Conservation (phyloP, 1,140 invertebrate genomes). For the Cyrtorhinus lividipennis region DNA sequence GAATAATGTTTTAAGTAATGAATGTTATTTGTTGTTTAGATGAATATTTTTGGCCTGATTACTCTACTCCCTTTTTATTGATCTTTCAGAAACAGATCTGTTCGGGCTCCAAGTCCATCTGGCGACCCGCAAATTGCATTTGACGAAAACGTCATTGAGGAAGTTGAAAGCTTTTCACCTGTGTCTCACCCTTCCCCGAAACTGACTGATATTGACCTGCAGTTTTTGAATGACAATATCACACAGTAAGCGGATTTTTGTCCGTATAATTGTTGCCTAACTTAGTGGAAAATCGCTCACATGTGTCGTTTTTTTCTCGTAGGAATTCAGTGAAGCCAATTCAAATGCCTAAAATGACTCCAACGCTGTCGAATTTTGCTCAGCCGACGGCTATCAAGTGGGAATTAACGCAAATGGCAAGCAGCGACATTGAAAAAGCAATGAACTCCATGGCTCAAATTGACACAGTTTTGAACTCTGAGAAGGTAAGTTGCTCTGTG, state of each 20-base stretch:
- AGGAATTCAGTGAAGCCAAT: conserved; percentile 13
- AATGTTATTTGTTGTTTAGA: too few relatives aligned
- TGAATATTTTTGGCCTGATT: too few relatives aligned
- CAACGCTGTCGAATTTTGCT: conserved; percentile 18
- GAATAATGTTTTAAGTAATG: too few relatives aligned
- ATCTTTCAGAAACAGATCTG: too few relatives aligned
- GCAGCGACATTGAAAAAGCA: conserved; percentile 21
- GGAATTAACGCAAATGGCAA: conserved; percentile 22
- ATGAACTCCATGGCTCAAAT: conserved; percentile 22
- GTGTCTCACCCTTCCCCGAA: conserved; percentile 12
- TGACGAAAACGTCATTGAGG: conserved; percentile 19
- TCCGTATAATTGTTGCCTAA: too few relatives aligned
- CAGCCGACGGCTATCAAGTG: conserved; percentile 19
- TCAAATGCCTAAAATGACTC: conserved; percentile 9
- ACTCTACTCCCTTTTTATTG: too few relatives aligned
- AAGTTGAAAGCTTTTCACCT: conserved; percentile 18
- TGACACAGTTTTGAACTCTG: conserved; percentile 22
- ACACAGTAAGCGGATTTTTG: conserved; percentile 20
- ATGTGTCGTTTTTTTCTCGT: neutral
- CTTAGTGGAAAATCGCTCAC: too few relatives aligned
- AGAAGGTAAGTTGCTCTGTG: conserved; percentile 21
- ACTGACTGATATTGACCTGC: conserved; percentile 22
- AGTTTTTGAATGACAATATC: conserved; percentile 21
- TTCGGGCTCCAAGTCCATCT: too few relatives aligned
- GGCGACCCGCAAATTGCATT: conserved; percentile 21